phyloP scores from a whole-genome alignment of 1,140 invertebrate species.

The Zaprionus ghesquierei region DNA sequence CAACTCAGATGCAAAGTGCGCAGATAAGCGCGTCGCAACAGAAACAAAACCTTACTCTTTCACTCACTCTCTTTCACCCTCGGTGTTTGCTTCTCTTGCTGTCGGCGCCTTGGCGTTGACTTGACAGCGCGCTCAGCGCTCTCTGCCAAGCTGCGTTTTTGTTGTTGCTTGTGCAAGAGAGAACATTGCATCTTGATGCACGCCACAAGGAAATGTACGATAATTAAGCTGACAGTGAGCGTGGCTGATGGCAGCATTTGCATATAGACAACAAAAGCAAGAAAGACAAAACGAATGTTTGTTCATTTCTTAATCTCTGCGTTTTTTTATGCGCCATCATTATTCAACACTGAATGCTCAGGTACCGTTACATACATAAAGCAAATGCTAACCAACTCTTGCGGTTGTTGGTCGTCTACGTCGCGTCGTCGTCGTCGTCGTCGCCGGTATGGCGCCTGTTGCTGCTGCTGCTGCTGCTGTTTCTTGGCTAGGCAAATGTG shows the following conservation, averaged over 20 bases:
- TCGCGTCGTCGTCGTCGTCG: no score
- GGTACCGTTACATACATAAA: conserved; percentile 62
- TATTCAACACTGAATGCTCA: conserved; percentile 75
- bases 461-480: conserved; percentile 33
- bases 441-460: conserved; percentile 9
- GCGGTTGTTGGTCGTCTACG: conserved; percentile 62
- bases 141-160: neutral
- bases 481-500: conserved; percentile 63
- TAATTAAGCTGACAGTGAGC: conserved; percentile 66
- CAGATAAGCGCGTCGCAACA: conserved; percentile 26
- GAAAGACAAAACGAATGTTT: conserved; percentile 38
- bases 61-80: neutral
- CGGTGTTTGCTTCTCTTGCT: neutral
- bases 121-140: neutral
- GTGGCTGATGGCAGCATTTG: conserved; percentile 50
- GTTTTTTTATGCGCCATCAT: conserved; percentile 62
- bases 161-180: neutral
- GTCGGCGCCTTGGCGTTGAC: neutral
- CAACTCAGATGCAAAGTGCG: conserved; percentile 41
- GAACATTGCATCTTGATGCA: conserved; percentile 36
- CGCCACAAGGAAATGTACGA: conserved; percentile 44
- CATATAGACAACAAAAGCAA: conserved; percentile 49
- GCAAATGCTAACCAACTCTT: conserved; percentile 59
- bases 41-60: conserved; percentile 9
- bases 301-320: conserved; percentile 68